phyloP scores from a whole-genome alignment of 2,113 vertebrate genomes.

The Peromyscus leucopus region DNA sequence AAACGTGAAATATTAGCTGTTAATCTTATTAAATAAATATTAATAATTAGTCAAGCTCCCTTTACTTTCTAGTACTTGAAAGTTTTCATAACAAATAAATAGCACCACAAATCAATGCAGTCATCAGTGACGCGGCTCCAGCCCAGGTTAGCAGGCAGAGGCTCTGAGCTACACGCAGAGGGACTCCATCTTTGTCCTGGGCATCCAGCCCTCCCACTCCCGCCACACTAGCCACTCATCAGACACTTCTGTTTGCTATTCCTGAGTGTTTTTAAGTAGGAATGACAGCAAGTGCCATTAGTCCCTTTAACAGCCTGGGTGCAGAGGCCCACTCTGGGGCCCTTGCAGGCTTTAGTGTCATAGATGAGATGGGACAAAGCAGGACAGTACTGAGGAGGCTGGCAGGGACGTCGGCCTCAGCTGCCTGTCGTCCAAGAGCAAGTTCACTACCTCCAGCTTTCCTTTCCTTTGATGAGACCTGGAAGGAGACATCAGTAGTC shows the following conservation, averaged over 20 bases:
- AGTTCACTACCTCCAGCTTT: background rate
- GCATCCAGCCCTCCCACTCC: background rate
- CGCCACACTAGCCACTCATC: too few species aligned
- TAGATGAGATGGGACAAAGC: background rate
- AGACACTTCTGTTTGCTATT: background rate
- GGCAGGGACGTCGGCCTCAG: background rate
- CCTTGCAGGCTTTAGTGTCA: background rate
- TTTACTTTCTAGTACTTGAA: constrained; percentile 4
- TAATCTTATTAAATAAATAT: background rate
- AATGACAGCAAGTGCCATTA: background rate
- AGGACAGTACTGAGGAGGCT: background rate
- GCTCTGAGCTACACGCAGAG: background rate
- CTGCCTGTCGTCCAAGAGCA: background rate
- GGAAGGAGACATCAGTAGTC: background rate
- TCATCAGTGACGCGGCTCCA: background rate
- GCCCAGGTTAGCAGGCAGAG: background rate
- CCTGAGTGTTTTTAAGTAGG: background rate
- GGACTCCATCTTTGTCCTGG: background rate
- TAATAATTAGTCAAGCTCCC: background rate
- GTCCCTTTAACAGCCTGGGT: background rate
- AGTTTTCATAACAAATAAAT: background rate
- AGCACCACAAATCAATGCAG: background rate
- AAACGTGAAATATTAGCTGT: background rate
- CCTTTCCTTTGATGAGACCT: background rate
- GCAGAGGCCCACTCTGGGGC: background rate